Base-by-base conservation (phyloP, 2,888 invertebrate genomes). In the Gandaritis pyraliata region DNA sequence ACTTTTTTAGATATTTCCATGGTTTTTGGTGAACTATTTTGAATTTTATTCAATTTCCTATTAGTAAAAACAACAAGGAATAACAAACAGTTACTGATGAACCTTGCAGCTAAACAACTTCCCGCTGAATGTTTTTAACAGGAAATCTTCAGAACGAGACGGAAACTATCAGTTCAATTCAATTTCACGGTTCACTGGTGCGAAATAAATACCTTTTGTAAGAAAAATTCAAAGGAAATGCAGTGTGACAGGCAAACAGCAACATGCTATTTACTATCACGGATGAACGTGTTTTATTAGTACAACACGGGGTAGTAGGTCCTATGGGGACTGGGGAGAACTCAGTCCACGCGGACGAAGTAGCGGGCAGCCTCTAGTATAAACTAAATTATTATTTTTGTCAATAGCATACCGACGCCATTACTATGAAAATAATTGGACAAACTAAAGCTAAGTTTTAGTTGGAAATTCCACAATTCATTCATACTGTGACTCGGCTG, bases 151-250 rank as follows among this genome's bases (percentile, higher is more conserved):
- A 55, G 45, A 65, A 61, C 57, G 39, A 66, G 52, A 61, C 53
- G 53, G 61, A 57, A 58, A 57, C 53, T 65, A 75, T 77, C 77
- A 76, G 76, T 57, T 65, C 56, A 69, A 76, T 66, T 71, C 73
- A 74, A 82, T 83, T 82, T 81, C 74, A 77, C 74, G 77, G 73
- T 73, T 73, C 72, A 59, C 43, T 72, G 77, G 63, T 61, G 65
- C 58, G 65, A 67, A 76, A 74, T 73, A 70, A 71, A 66, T 61
- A 63, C 61, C 67, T 67, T 76, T 75, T 73, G 73, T 71, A 58
- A 51, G 56, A 64, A 71, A 61, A 74, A 60, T 58, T 38, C 56
- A 58, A 64, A 48, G 52, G 50, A 64, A 58, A 64, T 56, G 52
- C 59, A 54, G 18, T 43, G 46, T 38, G 45, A 10, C 16, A 58